Evolutionary conservation across 2,797 vertebrate genomes (phyloP).

Genomic region (Heliangelus exortis): DNA sequence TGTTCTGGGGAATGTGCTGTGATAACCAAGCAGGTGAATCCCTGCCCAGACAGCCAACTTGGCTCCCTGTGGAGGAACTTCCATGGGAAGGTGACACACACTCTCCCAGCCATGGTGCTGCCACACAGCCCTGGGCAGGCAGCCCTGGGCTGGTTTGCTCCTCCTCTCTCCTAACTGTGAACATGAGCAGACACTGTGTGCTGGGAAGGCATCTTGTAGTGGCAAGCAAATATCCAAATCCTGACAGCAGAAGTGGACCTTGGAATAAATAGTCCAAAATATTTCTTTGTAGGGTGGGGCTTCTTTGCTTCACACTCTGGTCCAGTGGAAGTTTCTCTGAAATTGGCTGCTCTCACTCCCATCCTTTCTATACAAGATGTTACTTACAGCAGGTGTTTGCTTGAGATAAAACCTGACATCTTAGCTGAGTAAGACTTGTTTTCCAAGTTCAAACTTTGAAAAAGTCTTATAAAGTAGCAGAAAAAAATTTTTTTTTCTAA

Average conservation of each 20-base stretch:
- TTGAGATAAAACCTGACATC: not conserved
- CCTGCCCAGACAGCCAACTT: not conserved
- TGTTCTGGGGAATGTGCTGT: not conserved
- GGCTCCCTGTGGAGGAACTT: not conserved
- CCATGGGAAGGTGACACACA: accelerated
- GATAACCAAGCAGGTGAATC: not conserved
- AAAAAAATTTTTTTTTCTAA: not conserved
- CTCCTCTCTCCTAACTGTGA: not conserved
- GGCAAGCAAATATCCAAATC: not conserved
- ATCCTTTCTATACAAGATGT: not conserved
- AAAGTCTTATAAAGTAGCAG: not conserved
- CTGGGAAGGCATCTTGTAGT: not conserved
- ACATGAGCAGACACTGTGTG: accelerated
- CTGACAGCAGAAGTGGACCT: not conserved
- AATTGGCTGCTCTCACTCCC: not conserved
- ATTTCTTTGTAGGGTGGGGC: not conserved
- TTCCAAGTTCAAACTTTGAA: not conserved
- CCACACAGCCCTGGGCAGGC: not conserved
- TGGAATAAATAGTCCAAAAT: not conserved
- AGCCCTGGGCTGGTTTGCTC: not conserved
- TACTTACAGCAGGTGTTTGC: not conserved
- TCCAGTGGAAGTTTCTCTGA: not conserved
- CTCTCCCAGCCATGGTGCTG: not conserved
- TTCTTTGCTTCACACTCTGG: not conserved
- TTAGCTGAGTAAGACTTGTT: not conserved